Percentiles rank a stretch among this genome's conserved stretches.
phyloP scores from a whole-genome alignment of 2,888 invertebrate species.

The Camptogramma bilineatum region DNA sequence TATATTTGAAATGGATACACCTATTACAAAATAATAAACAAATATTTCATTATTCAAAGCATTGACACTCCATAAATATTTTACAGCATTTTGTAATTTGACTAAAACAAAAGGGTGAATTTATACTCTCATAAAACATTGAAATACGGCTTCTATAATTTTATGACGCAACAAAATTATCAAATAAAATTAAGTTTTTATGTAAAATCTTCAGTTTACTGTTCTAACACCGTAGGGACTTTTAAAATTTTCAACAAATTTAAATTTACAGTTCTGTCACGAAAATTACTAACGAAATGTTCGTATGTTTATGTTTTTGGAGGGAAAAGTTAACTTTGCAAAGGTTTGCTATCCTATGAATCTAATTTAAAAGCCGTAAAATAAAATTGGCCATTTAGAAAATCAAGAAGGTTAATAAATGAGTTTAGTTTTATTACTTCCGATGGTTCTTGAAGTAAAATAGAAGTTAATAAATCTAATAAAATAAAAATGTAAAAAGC shows the following conservation, averaged over 20 bases:
- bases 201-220: conserved; percentile 49
- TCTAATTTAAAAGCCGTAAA: conserved; percentile 62
- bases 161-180: conserved; percentile 48
- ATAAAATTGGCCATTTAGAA: conserved; percentile 43
- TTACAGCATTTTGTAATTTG: conserved; percentile 39
- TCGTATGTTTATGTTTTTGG: not conserved
- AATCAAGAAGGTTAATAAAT: conserved; percentile 46
- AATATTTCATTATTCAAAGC: conserved; percentile 21
- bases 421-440: conserved; percentile 45
- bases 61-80: conserved; percentile 36
- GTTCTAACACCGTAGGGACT: conserved; percentile 47
- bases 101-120: conserved; percentile 46
- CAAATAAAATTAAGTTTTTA: conserved; percentile 52
- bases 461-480: not conserved
- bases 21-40: not conserved
- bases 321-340: conserved; percentile 39
- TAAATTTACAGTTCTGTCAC: conserved; percentile 32
- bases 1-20: too few relatives aligned
- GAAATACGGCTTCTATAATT: conserved; percentile 46
- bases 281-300: not conserved
- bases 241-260: conserved; percentile 48
- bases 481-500: not conserved
- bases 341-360: conserved; percentile 45
- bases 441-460: conserved; percentile 31
- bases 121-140: conserved; percentile 44